These are phyloP conservation scores for Aix galericulata DNA, from an alignment of 2,113 vertebrate species.

Conservation along the genomic window DNA sequence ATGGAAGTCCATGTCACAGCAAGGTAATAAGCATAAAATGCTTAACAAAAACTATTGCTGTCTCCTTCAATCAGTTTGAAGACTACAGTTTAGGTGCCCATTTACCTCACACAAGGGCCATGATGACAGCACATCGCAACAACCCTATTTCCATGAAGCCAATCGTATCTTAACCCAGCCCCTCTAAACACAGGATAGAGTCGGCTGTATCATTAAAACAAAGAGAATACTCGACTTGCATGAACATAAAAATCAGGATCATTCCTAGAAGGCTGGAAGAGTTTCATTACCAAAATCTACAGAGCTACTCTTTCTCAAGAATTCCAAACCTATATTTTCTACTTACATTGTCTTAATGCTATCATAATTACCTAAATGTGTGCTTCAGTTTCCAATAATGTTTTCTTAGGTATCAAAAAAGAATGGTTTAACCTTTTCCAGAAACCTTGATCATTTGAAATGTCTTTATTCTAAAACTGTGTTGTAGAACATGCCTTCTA, in stretches of 20 bases:
- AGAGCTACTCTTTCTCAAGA: neutral
- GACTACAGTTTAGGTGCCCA: neutral
- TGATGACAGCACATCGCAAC: neutral
- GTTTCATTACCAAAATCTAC: neutral
- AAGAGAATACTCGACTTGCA: neutral
- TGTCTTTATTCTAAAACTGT: neutral
- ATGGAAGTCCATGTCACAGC: neutral
- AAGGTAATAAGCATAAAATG: neutral
- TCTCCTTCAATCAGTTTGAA: neutral
- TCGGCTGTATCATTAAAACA: neutral
- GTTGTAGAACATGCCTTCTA: neutral
- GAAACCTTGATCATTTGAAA: neutral
- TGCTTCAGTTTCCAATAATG: neutral
- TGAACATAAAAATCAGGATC: neutral
- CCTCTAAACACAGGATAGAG: neutral
- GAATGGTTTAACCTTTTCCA: neutral
- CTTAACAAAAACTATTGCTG: neutral
- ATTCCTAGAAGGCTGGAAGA: neutral
- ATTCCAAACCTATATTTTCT: neutral
- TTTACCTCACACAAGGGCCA: neutral
- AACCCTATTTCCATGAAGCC: neutral
- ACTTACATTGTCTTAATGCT: neutral
- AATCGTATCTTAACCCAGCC: neutral
- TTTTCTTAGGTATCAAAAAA: neutral
- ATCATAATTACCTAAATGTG: neutral